These are phyloP conservation scores for Pygmarrhopalites habei DNA, from an alignment of 1,140 invertebrate genomes.

Conservation along the genomic window DNA sequence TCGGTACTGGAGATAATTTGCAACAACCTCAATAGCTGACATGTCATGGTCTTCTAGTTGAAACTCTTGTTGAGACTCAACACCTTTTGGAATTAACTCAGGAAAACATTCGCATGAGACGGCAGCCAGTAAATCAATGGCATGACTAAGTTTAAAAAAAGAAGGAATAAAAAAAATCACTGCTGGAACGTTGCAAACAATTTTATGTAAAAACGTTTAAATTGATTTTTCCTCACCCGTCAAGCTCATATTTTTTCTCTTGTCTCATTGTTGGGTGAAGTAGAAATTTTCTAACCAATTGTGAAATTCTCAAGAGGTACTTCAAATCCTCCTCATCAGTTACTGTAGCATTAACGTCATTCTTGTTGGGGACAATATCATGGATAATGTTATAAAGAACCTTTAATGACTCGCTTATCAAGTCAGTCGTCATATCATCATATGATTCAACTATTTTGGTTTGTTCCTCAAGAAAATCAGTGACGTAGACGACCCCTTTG, in stretches of 20 bases:
- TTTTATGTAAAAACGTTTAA: conserved; percentile 48
- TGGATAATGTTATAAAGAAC: conserved; percentile 73
- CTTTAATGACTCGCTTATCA: conserved; percentile 78
- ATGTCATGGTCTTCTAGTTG: conserved; percentile 60
- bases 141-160: conserved; percentile 50
- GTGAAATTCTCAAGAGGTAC: conserved; percentile 51
- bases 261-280: conserved; percentile 53
- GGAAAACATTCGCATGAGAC: conserved; percentile 51
- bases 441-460: conserved; percentile 47
- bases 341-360: conserved; percentile 37
- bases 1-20: conserved; percentile 57
- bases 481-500: conserved; percentile 71
- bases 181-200: neutral
- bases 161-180: conserved; percentile 8
- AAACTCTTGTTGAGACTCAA: conserved; percentile 35
- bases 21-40: conserved; percentile 58
- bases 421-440: conserved; percentile 47
- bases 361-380: conserved; percentile 50
- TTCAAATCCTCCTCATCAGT: conserved; percentile 60
- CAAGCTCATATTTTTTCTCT: conserved; percentile 60
- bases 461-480: conserved; percentile 69
- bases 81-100: conserved; percentile 46
- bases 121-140: conserved; percentile 54
- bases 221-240: no score
- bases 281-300: conserved; percentile 49